Evolutionary conservation across 2,797 vertebrate genomes (phyloP), one percentile per base, ranked within the genome.

Genomic region (Protonibea diacanthus): DNA sequence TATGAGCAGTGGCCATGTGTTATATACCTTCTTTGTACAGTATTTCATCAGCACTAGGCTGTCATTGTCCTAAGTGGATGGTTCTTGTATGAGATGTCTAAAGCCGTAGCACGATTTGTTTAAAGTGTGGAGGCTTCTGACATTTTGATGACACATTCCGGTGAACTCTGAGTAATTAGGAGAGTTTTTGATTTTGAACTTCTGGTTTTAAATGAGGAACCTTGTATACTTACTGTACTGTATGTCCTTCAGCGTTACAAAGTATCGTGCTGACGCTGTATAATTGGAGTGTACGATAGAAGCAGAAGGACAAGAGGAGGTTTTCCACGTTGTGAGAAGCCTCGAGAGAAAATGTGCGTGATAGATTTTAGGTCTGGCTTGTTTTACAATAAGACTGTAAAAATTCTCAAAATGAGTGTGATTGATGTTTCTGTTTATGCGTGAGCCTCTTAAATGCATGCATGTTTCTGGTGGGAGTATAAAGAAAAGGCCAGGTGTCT

Each of bases 81-180:
- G 58, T 71, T 71, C 86, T 63, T 79, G 82, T 86, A 78, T 44
- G 68, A 90, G 79, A 78, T 74, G 87, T 91, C 88, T 74, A 42
- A 86, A 86, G 83, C 59, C 75, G 52, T 66, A 38, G 78, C 47
- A 21, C 69, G 58, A 83, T 14, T 57, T 84, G 83, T 86, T 85
- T 73, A 80, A 92, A 87, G 80, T 74, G 84, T 80, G 68, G 71
- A 89, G 66, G 47, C 57, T 83, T 74, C 78, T 89, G 92, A 91
- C 91, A 92, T 74, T 86, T 83, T 88, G 72, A 87, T 88, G 83
- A 89, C 83, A 88, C 71, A 55, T 78, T 67, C 82, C 76, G 60
- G 47, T 71, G 75, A 86, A 88, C 86, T 82, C 82, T 14, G 77
- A 84, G 79, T 92, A 93, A 94, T 93, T 91, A 88, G 85, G 82